Percentiles rank a stretch among this genome's conserved stretches.
Evolutionary conservation across 2,113 vertebrate species (phyloP).

Genomic region (Cricetomys ansorgei): DNA sequence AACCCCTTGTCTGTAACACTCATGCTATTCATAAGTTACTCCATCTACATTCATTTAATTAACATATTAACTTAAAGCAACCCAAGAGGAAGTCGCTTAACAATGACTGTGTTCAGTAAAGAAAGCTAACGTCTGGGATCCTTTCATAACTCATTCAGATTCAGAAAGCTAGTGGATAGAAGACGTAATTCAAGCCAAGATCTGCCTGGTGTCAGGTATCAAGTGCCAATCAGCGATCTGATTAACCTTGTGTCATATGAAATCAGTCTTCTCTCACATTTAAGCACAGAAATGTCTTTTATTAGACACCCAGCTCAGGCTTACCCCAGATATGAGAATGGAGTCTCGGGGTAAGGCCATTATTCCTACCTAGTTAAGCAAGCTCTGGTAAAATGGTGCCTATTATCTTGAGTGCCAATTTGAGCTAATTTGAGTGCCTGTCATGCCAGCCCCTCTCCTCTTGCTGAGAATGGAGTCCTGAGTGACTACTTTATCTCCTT

Average conservation of each 20-base stretch:
- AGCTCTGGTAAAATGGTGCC: background rate
- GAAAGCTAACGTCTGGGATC: background rate
- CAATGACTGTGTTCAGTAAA: background rate
- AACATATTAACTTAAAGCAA: constrained; percentile 9
- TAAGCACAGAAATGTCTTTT: background rate
- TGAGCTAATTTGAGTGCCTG: background rate
- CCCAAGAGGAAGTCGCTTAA: background rate
- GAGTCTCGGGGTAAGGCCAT: background rate
- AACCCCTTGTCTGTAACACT: background rate
- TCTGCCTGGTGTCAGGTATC: background rate
- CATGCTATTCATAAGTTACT: background rate
- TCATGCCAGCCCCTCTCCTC: background rate
- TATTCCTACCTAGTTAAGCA: background rate
- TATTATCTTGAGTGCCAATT: background rate
- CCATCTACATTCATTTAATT: background rate
- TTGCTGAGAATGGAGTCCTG: background rate
- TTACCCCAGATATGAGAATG: background rate
- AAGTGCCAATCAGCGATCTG: background rate
- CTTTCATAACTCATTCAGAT: background rate
- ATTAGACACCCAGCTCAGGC: background rate
- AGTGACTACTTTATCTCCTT: constrained; percentile 33
- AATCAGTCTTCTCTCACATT: background rate
- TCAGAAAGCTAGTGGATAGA: background rate
- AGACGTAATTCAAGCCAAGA: background rate
- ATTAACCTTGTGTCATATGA: background rate